Conservation (phyloP, 2,888 invertebrate genomes). For the Thymelicus acteon region DNA sequence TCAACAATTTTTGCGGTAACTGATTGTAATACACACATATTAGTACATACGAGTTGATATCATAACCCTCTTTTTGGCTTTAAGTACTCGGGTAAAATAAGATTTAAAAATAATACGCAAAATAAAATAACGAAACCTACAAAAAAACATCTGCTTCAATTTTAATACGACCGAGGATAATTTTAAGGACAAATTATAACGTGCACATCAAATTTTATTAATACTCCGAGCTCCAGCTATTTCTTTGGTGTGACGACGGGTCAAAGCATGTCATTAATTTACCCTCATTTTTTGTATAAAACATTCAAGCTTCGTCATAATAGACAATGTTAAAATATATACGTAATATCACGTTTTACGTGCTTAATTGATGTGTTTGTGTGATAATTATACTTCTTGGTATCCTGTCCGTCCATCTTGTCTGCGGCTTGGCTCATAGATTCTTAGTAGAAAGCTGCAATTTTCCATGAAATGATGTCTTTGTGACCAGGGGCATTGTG, state of each 20-base stretch:
- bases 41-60: no score
- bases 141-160: neutral
- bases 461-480: no score
- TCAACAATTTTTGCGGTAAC: no score
- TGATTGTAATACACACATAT: no score
- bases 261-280: constrained; percentile 62
- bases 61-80: no score
- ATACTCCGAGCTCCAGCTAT: constrained; percentile 42
- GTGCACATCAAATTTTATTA: constrained; percentile 6
- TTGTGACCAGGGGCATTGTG: no score
- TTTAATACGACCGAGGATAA: neutral
- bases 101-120: no score
- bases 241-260: constrained; percentile 50
- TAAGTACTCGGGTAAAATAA: no score
- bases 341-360: neutral
- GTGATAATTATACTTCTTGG: no score
- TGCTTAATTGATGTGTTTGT: neutral
- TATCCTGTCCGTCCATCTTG: no score
- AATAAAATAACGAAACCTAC: neutral
- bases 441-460: no score
- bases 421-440: no score
- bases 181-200: constrained; percentile 5
- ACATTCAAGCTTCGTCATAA: constrained; percentile 25
- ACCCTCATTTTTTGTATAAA: constrained; percentile 49
- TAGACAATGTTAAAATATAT: constrained; percentile 6